Percentiles rank a stretch among this genome's conserved stretches.
Evolutionary conservation across 2,888 invertebrate species (phyloP).

Genomic region (Argyresthia albistria): DNA sequence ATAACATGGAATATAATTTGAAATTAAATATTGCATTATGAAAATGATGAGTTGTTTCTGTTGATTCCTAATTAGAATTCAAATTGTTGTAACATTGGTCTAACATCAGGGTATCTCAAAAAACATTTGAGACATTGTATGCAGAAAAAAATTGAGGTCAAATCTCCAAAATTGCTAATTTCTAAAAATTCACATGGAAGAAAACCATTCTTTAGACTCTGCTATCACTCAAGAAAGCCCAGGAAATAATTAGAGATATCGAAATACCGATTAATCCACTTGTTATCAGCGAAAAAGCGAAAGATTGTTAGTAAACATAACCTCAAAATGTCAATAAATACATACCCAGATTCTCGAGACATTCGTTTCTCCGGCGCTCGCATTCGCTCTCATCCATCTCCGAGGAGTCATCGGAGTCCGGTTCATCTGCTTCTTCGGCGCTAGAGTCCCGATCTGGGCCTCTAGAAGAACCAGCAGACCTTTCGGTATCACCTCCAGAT

Average conservation of each 20-base stretch:
- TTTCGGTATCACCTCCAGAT: conserved; percentile 80
- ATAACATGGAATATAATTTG: too few species aligned
- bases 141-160: too few species aligned
- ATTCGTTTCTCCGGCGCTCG: conserved; percentile 85
- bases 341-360: conserved; percentile 83
- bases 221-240: not conserved
- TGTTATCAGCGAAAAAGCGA: not conserved
- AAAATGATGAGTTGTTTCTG: too few species aligned
- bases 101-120: too few species aligned
- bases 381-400: conserved; percentile 96
- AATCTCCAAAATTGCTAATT: too few species aligned
- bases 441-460: conserved; percentile 80
- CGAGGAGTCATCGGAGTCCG: conserved; percentile 87
- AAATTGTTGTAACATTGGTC: too few species aligned
- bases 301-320: conserved; percentile 66
- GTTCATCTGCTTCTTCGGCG: conserved; percentile 84
- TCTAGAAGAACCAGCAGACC: conserved; percentile 76
- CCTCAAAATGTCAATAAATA: conserved; percentile 31
- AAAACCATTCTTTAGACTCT: too few species aligned
- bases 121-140: too few species aligned
- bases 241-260: not conserved
- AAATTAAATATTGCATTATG: too few species aligned
- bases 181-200: too few species aligned
- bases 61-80: too few species aligned
- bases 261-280: not conserved